Conservation (phyloP, 1,140 invertebrate species). For the Chironomus striatipennis region DNA sequence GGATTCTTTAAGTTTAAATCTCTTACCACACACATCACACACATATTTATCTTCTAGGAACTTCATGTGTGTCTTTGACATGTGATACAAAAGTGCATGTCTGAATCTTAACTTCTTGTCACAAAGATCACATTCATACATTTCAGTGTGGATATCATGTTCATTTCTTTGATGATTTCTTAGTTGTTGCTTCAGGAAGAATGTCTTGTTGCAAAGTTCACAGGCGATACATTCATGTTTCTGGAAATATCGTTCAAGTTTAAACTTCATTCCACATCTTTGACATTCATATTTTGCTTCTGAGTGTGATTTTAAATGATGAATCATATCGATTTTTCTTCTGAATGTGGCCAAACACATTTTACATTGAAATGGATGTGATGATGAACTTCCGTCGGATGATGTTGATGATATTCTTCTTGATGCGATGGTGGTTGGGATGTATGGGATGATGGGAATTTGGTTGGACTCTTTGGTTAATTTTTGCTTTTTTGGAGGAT, state of each 20-base stretch:
- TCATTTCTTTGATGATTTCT: not conserved
- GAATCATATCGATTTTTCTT: not conserved
- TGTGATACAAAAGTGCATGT: not conserved
- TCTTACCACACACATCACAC: not conserved
- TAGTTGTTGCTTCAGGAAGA: not conserved
- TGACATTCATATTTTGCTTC: not conserved
- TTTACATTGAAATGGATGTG: not conserved
- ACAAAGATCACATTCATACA: not conserved
- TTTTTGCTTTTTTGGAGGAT: no score
- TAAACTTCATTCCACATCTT: not conserved
- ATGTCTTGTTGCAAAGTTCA: not conserved
- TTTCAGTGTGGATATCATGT: not conserved
- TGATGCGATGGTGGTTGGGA: no score
- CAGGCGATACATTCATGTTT: not conserved
- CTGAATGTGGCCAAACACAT: not conserved
- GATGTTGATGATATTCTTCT: no score
- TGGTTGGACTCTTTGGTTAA: no score
- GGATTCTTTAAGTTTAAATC: not conserved
- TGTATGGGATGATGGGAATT: no score
- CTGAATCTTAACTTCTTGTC: not conserved
- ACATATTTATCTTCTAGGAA: not conserved
- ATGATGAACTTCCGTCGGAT: not conserved
- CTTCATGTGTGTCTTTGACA: not conserved
- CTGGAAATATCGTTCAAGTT: not conserved
- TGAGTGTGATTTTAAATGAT: not conserved